Evolutionary conservation across 2,888 invertebrate species (phyloP), one percentile per base, ranked within the genome.

Genomic region (Omphaloscelis lunosa): DNA sequence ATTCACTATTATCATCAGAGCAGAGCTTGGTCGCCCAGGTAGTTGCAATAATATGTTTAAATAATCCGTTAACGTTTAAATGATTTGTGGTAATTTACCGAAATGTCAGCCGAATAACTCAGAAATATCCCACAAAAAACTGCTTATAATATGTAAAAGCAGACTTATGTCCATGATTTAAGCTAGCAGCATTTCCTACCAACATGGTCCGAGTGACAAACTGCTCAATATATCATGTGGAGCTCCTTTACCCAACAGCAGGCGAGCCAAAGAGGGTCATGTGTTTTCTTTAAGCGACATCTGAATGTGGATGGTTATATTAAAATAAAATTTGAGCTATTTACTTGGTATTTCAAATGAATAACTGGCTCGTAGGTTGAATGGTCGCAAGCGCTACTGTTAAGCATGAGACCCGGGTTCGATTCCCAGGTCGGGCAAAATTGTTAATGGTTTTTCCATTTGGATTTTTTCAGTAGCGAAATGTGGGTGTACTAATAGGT

Each of bases 161-260:
- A 34, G 56, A 61, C 34, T 68, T 75, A 65, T 73, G 51, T 0
- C 51, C 75, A 63, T 78, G 45, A 84, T 82, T 78, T 82, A 86
- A 84, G 75, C 68, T 58, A 41, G 66, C 23, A 65, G 61, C 34
- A 74, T 83, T 65, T 75, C 70, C 76, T 34, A 41, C 65, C 62
- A 78, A 77, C 78, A 77, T 73, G 65, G 74, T 63, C 65, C 62
- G 39, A 65, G 27, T 80, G 84, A 86, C 73, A 82, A 82, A 86
- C 59, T 59, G 53, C 71, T 53, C 72, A 5, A 82, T 86, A 74
- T 80, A 75, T 86, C 82, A 86, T 58, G 0, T 66, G n/a, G 7
- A 80, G 67, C 72, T 77, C 48, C 66, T 71, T 67, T 65, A 48
- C 34, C 72, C 66, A 23, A 70, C 74, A 65, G 56, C n/a, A 65